These are phyloP conservation scores for Epinephelus moara DNA, from an alignment of 2,113 vertebrate species.

Conservation along the genomic window DNA sequence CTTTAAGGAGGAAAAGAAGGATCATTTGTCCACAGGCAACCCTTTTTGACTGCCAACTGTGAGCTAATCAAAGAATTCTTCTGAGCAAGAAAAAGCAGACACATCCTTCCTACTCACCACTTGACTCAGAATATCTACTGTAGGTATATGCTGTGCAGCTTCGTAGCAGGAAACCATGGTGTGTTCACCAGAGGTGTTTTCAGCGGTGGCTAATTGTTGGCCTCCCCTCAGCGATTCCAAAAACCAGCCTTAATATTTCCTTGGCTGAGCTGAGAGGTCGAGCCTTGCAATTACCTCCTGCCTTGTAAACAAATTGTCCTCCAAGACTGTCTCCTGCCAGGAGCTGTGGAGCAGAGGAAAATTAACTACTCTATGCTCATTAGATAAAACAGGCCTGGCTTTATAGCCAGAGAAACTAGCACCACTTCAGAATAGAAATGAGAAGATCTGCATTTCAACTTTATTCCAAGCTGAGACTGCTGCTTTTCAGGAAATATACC, in stretches of 20 bases:
- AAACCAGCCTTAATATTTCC: conserved; percentile 65
- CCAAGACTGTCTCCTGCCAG: conserved; percentile 71
- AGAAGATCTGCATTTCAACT: conserved; percentile 31
- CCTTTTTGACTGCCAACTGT: conserved; percentile 31
- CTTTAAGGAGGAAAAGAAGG: conserved; percentile 37
- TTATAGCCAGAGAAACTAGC: conserved; percentile 30
- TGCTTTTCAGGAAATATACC: conserved; percentile 3
- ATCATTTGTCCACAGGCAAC: conserved; percentile 38
- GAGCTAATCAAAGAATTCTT: conserved; percentile 58
- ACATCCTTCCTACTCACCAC: neutral
- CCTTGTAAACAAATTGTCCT: conserved; percentile 80
- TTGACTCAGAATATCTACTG: neutral
- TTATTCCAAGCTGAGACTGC: conserved; percentile 16
- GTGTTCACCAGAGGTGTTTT: conserved; percentile 53
- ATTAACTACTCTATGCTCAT: conserved; percentile 65
- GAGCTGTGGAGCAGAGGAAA: conserved; percentile 52
- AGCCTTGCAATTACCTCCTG: conserved; percentile 70
- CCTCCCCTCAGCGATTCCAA: conserved; percentile 53
- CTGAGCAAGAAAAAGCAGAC: neutral
- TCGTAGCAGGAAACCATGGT: conserved; percentile 7
- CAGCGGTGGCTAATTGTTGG: conserved; percentile 66
- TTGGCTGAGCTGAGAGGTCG: conserved; percentile 59
- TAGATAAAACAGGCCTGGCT: conserved; percentile 50
- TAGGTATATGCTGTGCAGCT: conserved; percentile 14
- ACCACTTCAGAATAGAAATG: conserved; percentile 40